Conservation (phyloP, 2,113 vertebrate genomes). For the Macroglossus sobrinus region DNA sequence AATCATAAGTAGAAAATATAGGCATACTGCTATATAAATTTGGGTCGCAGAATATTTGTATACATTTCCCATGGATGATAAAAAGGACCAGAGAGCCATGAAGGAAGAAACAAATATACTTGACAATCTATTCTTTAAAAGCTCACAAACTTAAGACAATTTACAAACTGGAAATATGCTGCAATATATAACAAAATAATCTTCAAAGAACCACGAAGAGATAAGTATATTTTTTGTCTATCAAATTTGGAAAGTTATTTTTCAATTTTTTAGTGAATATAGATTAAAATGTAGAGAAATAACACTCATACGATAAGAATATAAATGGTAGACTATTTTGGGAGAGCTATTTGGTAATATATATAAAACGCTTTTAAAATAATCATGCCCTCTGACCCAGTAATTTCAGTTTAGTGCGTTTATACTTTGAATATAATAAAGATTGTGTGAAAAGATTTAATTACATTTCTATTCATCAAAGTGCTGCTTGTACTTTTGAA, state of each 20-base stretch:
- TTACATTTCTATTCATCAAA: conserved; percentile 51
- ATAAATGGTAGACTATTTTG: background rate
- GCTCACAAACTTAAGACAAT: background rate
- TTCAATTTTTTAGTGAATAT: background rate
- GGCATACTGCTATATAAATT: background rate
- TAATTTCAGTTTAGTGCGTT: conserved; percentile 38
- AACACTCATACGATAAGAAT: background rate
- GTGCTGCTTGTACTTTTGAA: conserved; percentile 28
- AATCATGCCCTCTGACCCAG: conserved; percentile 35
- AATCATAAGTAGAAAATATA: background rate
- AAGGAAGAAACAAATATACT: background rate
- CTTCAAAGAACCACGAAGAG: background rate
- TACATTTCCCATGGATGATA: background rate
- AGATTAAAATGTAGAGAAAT: background rate
- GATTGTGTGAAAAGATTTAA: conserved; percentile 45
- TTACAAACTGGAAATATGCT: background rate
- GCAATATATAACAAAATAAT: background rate
- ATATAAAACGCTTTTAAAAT: conserved; percentile 14
- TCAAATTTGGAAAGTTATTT: background rate
- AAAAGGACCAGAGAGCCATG: background rate
- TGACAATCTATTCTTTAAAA: background rate
- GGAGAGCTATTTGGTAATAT: conserved; percentile 3
- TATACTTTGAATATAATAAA: conserved; percentile 45
- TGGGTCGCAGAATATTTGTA: background rate
- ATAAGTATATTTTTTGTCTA: background rate